phyloP scores from a whole-genome alignment of 2,888 invertebrate genomes.

The Phalangium opilio region DNA sequence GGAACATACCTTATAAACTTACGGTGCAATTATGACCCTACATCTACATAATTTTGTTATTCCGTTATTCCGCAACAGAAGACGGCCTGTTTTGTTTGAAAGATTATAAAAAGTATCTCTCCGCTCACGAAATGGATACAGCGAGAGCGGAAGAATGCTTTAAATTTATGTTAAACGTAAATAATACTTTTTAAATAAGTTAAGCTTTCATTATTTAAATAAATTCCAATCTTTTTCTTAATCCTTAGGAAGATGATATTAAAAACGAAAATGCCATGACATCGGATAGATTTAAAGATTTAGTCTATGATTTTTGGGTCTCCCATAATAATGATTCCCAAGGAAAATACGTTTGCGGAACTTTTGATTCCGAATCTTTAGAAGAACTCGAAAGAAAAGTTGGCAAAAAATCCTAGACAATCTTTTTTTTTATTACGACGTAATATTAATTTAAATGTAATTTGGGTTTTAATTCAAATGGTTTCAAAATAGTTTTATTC shows the following conservation, averaged over 20 bases:
- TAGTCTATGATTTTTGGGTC: conserved; percentile 25
- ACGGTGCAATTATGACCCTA: too few species aligned
- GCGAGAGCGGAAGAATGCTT: conserved; percentile 24
- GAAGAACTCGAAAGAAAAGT: conserved; percentile 17
- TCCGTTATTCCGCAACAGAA: conserved; percentile 18
- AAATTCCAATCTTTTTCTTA: neutral
- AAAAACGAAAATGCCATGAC: conserved; percentile 22
- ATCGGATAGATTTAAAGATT: conserved; percentile 23
- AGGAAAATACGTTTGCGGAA: conserved; percentile 25
- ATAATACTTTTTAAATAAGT: conserved; percentile 1
- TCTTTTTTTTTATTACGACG: too few species aligned
- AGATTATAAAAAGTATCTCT: conserved; percentile 25
- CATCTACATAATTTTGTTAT: too few species aligned
- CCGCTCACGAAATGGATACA: conserved; percentile 22
- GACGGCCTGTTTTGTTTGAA: conserved; percentile 25
- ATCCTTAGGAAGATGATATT: conserved; percentile 21
- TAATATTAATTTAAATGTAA: too few species aligned
- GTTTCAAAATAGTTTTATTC: too few species aligned
- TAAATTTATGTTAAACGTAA: conserved; percentile 23
- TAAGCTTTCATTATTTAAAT: neutral
- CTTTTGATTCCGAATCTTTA: conserved; percentile 21
- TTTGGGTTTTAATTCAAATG: too few species aligned
- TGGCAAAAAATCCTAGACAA: neutral
- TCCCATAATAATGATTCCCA: conserved; percentile 20
- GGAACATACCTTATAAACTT: too few species aligned